These are phyloP conservation scores for Plodia interpunctella DNA, from an alignment of 1,140 invertebrate genomes.

Conservation along the genomic window DNA sequence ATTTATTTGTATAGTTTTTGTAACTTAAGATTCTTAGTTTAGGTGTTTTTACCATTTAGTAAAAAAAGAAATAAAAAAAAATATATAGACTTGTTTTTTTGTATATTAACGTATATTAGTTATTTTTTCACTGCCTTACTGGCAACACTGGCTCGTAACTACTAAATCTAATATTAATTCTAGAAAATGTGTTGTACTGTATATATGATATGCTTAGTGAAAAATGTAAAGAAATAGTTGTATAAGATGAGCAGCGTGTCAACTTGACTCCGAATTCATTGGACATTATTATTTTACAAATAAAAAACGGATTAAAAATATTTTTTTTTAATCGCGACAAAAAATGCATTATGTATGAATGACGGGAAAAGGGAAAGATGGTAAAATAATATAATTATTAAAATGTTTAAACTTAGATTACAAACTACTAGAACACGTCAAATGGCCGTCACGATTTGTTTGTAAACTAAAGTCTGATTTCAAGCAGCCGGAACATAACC, in stretches of 20 bases:
- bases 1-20: constrained; percentile 19
- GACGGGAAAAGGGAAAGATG: too few species aligned
- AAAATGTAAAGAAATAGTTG: neutral
- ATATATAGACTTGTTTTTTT: constrained; percentile 5
- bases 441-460: too few species aligned
- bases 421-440: too few species aligned
- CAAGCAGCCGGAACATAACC: too few species aligned
- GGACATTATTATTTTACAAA: too few species aligned
- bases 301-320: too few species aligned
- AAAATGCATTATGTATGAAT: too few species aligned
- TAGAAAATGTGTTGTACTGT: neutral
- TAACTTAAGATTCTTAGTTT: constrained; percentile 14
- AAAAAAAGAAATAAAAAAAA: constrained; percentile 19
- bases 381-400: too few species aligned
- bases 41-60: constrained; percentile 6
- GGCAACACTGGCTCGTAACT: constrained; percentile 3
- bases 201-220: neutral
- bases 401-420: too few species aligned
- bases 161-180: neutral
- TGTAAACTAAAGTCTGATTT: too few species aligned
- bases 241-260: neutral
- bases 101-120: neutral
- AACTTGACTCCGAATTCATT: neutral
- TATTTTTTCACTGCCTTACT: constrained; percentile 7
- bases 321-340: too few species aligned